Percentiles rank a stretch among this genome's conserved stretches.
phyloP scores from a whole-genome alignment of 2,888 invertebrate species.

The Orchesella flavescens region DNA sequence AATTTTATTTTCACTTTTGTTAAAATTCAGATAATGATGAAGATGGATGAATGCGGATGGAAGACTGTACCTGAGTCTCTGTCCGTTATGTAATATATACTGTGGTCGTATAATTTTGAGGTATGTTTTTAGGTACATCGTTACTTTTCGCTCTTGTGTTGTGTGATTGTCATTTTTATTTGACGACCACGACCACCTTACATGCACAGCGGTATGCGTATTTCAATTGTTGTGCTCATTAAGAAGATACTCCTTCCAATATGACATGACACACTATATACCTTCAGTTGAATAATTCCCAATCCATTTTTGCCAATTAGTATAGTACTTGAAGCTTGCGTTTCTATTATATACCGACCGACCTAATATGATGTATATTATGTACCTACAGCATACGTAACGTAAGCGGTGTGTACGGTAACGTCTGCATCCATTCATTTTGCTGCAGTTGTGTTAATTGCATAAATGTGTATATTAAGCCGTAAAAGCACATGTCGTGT shows the following conservation, averaged over 20 bases:
- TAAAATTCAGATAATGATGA: neutral
- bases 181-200: slow-evolving; percentile 10
- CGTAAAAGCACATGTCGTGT: too few species aligned
- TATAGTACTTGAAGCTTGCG: neutral
- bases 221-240: neutral
- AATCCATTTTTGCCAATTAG: slow-evolving; percentile 15
- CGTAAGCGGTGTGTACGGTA: too few species aligned
- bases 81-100: neutral
- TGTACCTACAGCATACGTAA: too few species aligned
- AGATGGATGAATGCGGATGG: slow-evolving; percentile 18
- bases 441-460: too few species aligned
- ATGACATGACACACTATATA: neutral
- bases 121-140: too few species aligned
- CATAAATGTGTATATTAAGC: too few species aligned
- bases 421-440: too few species aligned
- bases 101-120: neutral
- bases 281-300: too few species aligned
- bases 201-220: neutral
- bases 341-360: too few species aligned
- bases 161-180: neutral
- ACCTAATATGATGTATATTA: too few species aligned
- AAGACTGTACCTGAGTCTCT: neutral
- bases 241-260: neutral
- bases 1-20: slow-evolving; percentile 3
- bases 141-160: too few species aligned